Conservation (phyloP, 2,888 invertebrate species). For the Stenodema calcarata region DNA sequence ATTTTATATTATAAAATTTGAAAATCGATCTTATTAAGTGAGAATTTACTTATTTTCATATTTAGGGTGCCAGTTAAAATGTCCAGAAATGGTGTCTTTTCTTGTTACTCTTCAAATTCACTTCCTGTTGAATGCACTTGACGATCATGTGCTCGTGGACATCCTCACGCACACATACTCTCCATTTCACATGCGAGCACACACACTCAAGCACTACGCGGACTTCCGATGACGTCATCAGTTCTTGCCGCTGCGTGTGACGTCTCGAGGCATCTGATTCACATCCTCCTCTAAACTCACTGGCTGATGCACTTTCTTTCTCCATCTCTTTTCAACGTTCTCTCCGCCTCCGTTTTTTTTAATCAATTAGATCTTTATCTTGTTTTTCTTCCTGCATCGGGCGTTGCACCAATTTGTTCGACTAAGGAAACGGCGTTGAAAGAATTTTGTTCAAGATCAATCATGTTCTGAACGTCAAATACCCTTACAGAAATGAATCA, state of each 20-base stretch:
- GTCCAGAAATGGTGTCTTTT: neutral
- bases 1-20: too few species aligned
- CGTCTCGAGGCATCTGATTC: neutral
- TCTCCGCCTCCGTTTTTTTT: too few species aligned
- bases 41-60: too few species aligned
- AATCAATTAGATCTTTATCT: too few species aligned
- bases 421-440: too few species aligned
- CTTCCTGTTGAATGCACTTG: neutral
- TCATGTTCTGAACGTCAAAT: too few species aligned
- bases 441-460: too few species aligned
- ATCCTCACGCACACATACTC: neutral
- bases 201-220: neutral
- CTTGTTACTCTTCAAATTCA: neutral
- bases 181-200: neutral
- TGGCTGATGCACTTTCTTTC: neutral
- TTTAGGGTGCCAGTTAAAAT: neutral
- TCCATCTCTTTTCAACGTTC: neutral
- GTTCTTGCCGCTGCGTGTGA: neutral
- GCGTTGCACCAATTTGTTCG: too few species aligned
- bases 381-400: too few species aligned
- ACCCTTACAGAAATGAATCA: too few species aligned
- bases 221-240: neutral
- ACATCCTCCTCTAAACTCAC: neutral
- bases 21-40: too few species aligned
- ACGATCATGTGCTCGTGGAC: neutral